Conservation (phyloP, 2,113 vertebrate genomes). For the Nerophis ophidion region DNA sequence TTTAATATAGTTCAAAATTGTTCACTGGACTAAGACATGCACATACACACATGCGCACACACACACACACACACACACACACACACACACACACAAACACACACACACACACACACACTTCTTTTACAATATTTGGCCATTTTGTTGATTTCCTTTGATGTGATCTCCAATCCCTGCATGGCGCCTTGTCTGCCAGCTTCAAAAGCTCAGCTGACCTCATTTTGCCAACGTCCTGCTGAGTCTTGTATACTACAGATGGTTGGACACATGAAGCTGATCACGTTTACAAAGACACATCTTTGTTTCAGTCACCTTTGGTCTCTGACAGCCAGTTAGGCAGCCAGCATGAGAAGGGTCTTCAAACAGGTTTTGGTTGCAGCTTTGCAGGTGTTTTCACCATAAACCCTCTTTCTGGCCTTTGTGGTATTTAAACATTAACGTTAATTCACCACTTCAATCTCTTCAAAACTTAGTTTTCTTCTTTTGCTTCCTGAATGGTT, state of each 20-base stretch:
- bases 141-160: constrained; percentile 55
- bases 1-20: no score
- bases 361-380: neutral
- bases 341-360: neutral
- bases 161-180: constrained; percentile 49
- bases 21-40: no score
- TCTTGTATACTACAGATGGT: constrained; percentile 55
- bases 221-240: constrained; percentile 57
- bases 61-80: no score
- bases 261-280: constrained; percentile 47
- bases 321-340: constrained; percentile 28
- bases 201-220: constrained; percentile 65
- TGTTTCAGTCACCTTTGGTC: constrained; percentile 55
- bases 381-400: neutral
- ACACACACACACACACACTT: constrained; percentile 8
- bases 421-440: neutral
- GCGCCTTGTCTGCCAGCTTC: constrained; percentile 54
- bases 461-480: neutral
- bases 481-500: neutral
- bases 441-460: neutral
- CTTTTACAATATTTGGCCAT: constrained; percentile 50
- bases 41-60: no score
- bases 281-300: constrained; percentile 51
- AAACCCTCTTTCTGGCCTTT: neutral
- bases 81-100: neutral